Evolutionary conservation across 2,113 vertebrate species (phyloP), one percentile per base, ranked within the genome.

Genomic region (Datnioides undecimradiatus): DNA sequence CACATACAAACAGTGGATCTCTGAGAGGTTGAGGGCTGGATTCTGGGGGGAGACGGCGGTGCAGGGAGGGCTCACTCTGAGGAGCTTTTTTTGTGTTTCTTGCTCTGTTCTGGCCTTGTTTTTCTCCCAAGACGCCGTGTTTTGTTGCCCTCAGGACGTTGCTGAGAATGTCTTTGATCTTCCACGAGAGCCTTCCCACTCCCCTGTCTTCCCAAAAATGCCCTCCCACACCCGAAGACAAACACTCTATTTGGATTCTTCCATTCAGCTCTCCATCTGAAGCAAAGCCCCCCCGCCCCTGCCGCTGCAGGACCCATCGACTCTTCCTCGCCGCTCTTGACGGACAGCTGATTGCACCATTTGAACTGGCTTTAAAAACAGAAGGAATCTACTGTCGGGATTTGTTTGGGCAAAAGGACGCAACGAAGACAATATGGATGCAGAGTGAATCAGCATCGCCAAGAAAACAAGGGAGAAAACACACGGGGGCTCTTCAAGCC

Each of bases 131-230:
- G 94, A 94, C 71, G 79, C 91, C 93, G 91, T 87, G 86, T 88
- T 87, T 75, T 76, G 62, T 71, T 90, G 82, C 83, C 92, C 94
- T 93, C 79, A 87, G 93, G 94, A 95, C 89, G 70, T 87, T 92
- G 76, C 88, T 67, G 83, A 93, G 94, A 95, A 90, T 84, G 94
- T 95, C 85, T 95, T 85, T 91, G 88, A 92, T 93, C 84, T 77
- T 91, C 81, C 72, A 87, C 83, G 92, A 88, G 88, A 87, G 75
- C 59, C 76, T 85, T 88, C 76, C 82, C 69, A 78, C 80, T 84
- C 85, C 90, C 85, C 71, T 73, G 79, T 86, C 80, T 89, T 89
- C 88, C 86, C 83, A 51, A 85, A 86, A 72, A 76, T 43, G 54
- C 78, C 78, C 79, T 59, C 58, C 63, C 33, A 69, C 67, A 74